Evolutionary conservation across 2,888 invertebrate genomes (phyloP).

Genomic region (Gymnocheta viridis): DNA sequence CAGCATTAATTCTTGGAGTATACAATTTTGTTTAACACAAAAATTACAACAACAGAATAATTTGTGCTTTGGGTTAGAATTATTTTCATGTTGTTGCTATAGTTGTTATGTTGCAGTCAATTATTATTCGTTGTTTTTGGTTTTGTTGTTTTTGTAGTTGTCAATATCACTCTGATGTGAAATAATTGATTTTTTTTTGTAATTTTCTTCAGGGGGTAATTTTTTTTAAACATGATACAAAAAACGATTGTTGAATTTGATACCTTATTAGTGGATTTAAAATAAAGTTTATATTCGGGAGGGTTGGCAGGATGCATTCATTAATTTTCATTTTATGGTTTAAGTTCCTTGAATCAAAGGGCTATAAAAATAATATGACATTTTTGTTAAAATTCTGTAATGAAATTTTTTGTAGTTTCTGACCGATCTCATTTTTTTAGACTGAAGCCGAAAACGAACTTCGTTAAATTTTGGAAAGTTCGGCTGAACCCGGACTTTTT

Average conservation of each 20-base stretch:
- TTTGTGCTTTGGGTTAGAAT: slow-evolving; percentile 22
- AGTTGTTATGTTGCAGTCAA: slow-evolving; percentile 31
- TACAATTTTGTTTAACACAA: slow-evolving; percentile 52
- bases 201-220: slow-evolving; percentile 30
- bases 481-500: no score
- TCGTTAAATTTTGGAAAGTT: no score
- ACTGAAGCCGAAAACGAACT: no score
- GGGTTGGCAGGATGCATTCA: not conserved
- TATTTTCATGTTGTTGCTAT: slow-evolving; percentile 7
- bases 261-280: slow-evolving; percentile 15
- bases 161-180: slow-evolving; percentile 30
- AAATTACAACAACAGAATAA: slow-evolving; percentile 16
- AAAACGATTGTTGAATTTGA: slow-evolving; percentile 6
- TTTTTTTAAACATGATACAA: slow-evolving; percentile 6
- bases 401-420: no score
- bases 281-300: not conserved
- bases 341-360: not conserved
- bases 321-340: not conserved
- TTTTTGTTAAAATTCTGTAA: not conserved
- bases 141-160: slow-evolving; percentile 16
- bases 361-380: not conserved
- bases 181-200: slow-evolving; percentile 47
- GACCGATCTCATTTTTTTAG: no score
- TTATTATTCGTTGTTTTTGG: slow-evolving; percentile 9
- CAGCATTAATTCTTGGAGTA: slow-evolving; percentile 47